Evolutionary conservation across 2,113 vertebrate genomes (phyloP), one percentile per base, ranked within the genome.

Genomic region (Paracanthobrama guichenoti): DNA sequence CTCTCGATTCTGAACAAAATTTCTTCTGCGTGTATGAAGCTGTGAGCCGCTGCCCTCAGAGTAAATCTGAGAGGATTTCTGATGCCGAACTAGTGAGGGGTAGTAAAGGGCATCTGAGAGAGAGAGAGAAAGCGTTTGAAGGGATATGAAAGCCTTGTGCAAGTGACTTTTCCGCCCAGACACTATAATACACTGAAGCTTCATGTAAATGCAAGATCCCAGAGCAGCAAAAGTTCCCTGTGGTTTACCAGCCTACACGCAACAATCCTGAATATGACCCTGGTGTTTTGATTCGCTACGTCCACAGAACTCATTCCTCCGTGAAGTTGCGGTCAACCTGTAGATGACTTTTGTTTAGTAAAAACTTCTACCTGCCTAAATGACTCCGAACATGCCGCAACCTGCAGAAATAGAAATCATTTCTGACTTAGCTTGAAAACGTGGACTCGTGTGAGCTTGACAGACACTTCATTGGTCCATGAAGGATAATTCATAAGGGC

Each of bases 71-170:
- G 62, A 80, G 79, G 46, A 75, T 75, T 75, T 75, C 73, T 28
- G 77, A 64, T 8, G 8, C 2, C 2, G 4, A 79, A 48, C 78
- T 48, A 50, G 60, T 12, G 62, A 67, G 22, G n/a, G 42, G 39
- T 42, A 76, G 57, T 44, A 79, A 79, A 79, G 79, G 79, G 78
- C 44, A 50, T 31, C 26, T 11, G 12, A 62, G 35, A 69, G 28
- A 74, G 71, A 28, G 42, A 26, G 12, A 62, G 14, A n/a, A 4
- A 46, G 14, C 11, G 11, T 80, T 80, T 53, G 60, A 80, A 67
- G 79, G 79, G 10, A 80, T 80, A 80, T 80, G 44, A 80, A 28
- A 80, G 78, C 42, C 24, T 80, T 67, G 44, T 80, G 24, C 79
- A 67, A 67, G 42, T 22, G 44, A 67, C 79, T 80, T 80, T 79